phyloP scores from a whole-genome alignment of 2,888 invertebrate genomes.

The Pandemis corylana region DNA sequence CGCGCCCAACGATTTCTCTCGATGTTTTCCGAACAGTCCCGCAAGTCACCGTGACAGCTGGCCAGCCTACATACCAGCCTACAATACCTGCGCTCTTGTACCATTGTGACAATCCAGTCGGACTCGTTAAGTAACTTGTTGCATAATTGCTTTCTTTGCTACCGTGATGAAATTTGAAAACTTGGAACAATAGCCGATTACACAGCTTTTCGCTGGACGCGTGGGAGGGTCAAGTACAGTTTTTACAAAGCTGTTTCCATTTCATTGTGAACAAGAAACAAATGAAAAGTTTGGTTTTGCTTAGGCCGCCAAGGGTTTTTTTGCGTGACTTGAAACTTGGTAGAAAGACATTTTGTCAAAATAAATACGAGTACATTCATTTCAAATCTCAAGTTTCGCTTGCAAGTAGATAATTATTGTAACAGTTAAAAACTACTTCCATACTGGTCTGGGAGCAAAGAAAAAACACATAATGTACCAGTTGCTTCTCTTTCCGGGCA shows the following conservation, averaged over 20 bases:
- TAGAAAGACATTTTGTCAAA: too few relatives aligned
- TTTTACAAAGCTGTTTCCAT: not conserved
- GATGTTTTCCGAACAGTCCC: not conserved
- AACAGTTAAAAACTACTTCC: too few relatives aligned
- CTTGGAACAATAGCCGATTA: conserved; percentile 29
- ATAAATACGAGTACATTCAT: too few relatives aligned
- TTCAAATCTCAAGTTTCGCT: too few relatives aligned
- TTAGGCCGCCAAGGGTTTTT: too few relatives aligned
- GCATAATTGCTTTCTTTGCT: conserved; percentile 68
- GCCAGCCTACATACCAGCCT: conserved; percentile 46
- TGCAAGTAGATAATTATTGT: too few relatives aligned
- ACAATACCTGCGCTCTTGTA: conserved; percentile 49
- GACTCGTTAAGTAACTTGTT: conserved; percentile 52
- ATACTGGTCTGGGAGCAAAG: too few relatives aligned
- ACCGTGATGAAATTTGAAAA: conserved; percentile 53
- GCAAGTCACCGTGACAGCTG: not conserved
- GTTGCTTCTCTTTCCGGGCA: too few relatives aligned
- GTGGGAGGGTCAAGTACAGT: not conserved
- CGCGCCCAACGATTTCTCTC: too few relatives aligned
- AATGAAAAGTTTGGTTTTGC: too few relatives aligned
- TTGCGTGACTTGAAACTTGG: not conserved
- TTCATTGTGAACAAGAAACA: not conserved
- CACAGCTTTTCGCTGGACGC: not conserved
- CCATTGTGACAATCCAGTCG: conserved; percentile 42
- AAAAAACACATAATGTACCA: too few relatives aligned